Conservation (phyloP, 2,113 vertebrate genomes). For the Xenotilapia longispinis region DNA sequence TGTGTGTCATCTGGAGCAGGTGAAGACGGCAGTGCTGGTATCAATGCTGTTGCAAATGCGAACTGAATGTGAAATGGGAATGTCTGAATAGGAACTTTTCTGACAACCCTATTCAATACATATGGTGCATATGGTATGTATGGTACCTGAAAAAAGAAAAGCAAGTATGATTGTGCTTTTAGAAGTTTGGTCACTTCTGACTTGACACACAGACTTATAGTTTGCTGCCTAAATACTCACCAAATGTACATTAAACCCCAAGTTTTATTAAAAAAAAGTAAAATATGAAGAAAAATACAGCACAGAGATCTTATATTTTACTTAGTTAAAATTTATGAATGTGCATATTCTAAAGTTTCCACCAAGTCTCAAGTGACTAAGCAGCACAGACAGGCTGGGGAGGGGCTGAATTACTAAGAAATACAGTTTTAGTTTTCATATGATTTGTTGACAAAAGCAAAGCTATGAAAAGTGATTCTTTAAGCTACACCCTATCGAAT, state of each 20-base stretch:
- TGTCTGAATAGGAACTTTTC: accelerated
- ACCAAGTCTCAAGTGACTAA: background rate
- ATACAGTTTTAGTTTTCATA: background rate
- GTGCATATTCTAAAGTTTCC: background rate
- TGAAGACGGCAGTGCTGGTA: background rate
- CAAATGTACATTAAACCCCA: background rate
- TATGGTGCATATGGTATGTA: background rate
- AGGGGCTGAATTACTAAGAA: background rate
- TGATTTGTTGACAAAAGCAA: background rate
- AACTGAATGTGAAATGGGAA: background rate
- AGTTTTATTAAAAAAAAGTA: background rate
- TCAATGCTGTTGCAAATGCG: background rate
- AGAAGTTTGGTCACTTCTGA: background rate
- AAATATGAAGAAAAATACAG: background rate
- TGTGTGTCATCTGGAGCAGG: background rate
- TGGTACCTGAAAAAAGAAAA: accelerated
- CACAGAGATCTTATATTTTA: background rate
- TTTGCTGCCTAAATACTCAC: background rate
- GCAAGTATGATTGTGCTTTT: background rate
- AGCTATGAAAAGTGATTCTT: background rate
- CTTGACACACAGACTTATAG: background rate
- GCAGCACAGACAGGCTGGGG: accelerated
- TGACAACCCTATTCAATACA: background rate
- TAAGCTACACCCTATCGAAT: background rate
- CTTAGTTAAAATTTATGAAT: background rate